Conservation (phyloP, 1,140 invertebrate genomes). For the Mesaphorura yosii region DNA sequence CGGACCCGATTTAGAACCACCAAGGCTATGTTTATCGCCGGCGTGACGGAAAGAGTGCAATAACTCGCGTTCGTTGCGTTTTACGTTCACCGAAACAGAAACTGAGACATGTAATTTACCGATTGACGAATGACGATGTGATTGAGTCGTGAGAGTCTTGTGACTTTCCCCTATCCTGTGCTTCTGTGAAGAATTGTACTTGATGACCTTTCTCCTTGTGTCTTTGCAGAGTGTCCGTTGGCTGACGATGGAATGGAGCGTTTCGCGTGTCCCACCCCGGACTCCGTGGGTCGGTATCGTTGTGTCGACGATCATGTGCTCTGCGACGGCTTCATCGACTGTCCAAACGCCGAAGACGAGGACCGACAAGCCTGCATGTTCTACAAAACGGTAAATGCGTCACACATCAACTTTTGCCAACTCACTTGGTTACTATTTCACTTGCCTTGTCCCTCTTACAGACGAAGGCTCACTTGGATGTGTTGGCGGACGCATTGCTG, state of each 20-base stretch:
- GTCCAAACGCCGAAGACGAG: slow-evolving; percentile 83
- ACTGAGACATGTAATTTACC: no score
- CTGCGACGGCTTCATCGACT: slow-evolving; percentile 88
- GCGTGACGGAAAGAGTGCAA: no score
- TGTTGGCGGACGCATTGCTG: slow-evolving; percentile 78
- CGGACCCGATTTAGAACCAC: no score
- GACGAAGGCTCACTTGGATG: slow-evolving; percentile 88
- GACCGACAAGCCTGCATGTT: slow-evolving; percentile 90
- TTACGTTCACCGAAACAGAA: no score
- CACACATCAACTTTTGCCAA: neutral
- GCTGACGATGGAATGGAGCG: slow-evolving; percentile 85
- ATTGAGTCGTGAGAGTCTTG: no score
- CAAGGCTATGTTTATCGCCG: no score
- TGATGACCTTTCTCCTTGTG: no score
- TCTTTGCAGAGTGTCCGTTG: slow-evolving; percentile 77
- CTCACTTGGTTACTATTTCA: neutral
- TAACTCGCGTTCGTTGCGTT: no score
- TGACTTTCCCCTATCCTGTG: no score
- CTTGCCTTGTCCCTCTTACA: slow-evolving; percentile 45
- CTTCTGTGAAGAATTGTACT: no score
- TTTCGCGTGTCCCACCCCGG: slow-evolving; percentile 83
- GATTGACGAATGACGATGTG: no score
- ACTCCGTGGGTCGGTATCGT: slow-evolving; percentile 75
- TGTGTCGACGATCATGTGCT: slow-evolving; percentile 93
- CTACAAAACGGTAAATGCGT: slow-evolving; percentile 78